Percentiles rank a stretch among this genome's conserved stretches.
These are phyloP conservation scores for Auanema freiburgensis DNA, from an alignment of 2,888 invertebrate species.

Conservation along the genomic window DNA sequence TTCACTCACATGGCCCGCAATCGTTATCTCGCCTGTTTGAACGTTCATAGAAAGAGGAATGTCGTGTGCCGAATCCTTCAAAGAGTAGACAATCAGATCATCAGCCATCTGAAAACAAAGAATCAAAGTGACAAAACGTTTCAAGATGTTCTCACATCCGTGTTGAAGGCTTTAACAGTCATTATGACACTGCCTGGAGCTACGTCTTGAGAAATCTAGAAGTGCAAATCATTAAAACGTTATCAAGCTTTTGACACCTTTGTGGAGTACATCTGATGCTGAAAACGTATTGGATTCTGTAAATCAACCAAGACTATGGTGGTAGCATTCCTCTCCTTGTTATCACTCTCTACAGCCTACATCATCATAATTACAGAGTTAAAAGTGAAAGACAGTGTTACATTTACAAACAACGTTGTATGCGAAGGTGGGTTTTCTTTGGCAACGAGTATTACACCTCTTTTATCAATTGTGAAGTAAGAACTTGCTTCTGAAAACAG, in stretches of 20 bases:
- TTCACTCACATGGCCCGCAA: too few species aligned
- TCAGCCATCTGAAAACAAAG: too few species aligned
- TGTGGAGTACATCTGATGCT: conserved; percentile 40
- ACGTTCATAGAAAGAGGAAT: too few species aligned
- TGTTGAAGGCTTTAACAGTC: not conserved
- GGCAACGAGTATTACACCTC: conserved; percentile 36
- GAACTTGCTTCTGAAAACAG: conserved; percentile 40
- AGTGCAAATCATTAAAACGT: not conserved
- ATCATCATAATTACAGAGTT: conserved; percentile 10
- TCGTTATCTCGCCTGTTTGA: too few species aligned
- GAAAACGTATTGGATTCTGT: conserved; percentile 36
- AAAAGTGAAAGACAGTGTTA: conserved; percentile 16
- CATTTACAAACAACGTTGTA: conserved; percentile 46
- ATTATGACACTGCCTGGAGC: not conserved
- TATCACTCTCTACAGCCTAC: conserved; percentile 51
- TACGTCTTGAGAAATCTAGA: not conserved
- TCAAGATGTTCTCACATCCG: not conserved
- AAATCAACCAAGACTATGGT: conserved; percentile 44
- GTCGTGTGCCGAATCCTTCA: too few species aligned
- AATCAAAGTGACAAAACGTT: too few species aligned
- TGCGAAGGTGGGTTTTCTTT: conserved; percentile 39
- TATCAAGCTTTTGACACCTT: conserved; percentile 5
- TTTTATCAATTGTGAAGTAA: conserved; percentile 43
- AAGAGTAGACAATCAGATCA: too few species aligned
- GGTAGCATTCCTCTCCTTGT: conserved; percentile 47